phyloP scores from a whole-genome alignment of 2,888 invertebrate genomes.

The Drosophila crucigera region DNA sequence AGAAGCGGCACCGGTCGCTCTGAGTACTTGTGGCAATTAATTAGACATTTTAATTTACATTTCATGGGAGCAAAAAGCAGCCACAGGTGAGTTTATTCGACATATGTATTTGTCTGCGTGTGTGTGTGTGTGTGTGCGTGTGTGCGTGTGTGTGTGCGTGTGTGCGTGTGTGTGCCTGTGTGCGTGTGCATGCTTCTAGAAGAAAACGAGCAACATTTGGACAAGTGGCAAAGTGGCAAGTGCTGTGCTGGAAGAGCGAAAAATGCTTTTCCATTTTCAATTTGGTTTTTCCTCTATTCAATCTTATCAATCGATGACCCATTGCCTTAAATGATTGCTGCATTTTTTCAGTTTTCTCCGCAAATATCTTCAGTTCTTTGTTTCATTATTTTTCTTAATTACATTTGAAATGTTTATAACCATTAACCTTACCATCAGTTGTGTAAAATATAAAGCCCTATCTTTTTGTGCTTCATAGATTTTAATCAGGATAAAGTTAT shows the following conservation, averaged over 20 bases:
- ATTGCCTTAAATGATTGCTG: neutral
- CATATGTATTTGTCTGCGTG: slow-evolving; percentile 11
- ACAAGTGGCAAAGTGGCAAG: slow-evolving; percentile 14
- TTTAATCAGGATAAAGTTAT: neutral
- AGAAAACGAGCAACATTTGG: slow-evolving; percentile 56
- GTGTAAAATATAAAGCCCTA: neutral
- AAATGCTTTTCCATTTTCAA: neutral
- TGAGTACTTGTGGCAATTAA: slow-evolving; percentile 71
- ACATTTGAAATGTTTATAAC: neutral
- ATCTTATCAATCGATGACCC: neutral
- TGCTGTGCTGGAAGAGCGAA: slow-evolving; percentile 5
- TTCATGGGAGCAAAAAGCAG: slow-evolving; percentile 69
- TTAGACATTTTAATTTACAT: slow-evolving; percentile 77
- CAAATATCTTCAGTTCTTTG: slow-evolving; percentile 11
- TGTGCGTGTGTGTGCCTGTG: slow-evolving; percentile 9
- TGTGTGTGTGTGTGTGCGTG: neutral
- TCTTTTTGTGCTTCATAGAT: neutral
- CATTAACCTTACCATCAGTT: neutral
- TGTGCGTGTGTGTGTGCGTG: neutral
- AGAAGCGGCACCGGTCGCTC: slow-evolving; percentile 55
- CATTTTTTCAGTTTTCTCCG: neutral
- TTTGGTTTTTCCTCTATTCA: neutral
- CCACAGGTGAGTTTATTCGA: slow-evolving; percentile 51
- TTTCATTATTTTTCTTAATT: neutral
- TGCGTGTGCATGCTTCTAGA: slow-evolving; percentile 23